Base-by-base conservation (phyloP, 2,888 invertebrate species). In the Drosophila birchii region DNA sequence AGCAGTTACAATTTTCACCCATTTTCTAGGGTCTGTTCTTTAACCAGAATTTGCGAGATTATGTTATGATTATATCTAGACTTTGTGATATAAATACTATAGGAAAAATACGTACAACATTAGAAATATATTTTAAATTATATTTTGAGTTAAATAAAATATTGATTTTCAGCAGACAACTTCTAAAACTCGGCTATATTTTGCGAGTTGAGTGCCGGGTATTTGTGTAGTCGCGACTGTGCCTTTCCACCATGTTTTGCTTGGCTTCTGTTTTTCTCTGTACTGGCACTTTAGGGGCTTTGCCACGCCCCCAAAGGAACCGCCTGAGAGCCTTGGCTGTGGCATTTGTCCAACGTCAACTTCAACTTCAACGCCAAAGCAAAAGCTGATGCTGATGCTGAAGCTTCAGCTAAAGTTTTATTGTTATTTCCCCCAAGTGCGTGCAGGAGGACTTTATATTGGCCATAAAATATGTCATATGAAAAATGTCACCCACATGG, bases 401-500 rank as follows among this genome's bases (percentile, higher is more conserved):
- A 76, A 71, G 74, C 73, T 61, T 44, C 5, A 34, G 74, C 73
- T 58, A 70, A 76, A 84, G 82, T 85, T 66, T 58, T 87, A 87
- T 84, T 84, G 69, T 80, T 81, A 74, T 67, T 60, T 58, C 75
- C 74, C 84, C 78, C 77, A 75, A 84, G 87, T 84, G 84, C 84
- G 80, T 84, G 81, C 88, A 64, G 83, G 63, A 78, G 78, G 20
- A 45, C 83, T 86, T 87, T 85, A 79, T 87, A 82, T 85, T 85
- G 88, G 86, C 81, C 81, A 85, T 85, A 85, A 85, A 85, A 81
- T 84, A 80, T 86, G 76, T 79, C 64, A 63, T 68, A 81, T 83
- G 81, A 73, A 78, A 81, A 71, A 75, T 79, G 76, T 78, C 43
- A 58, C 54, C 57, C 34, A 39, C 29, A 51, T 41, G 57, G 16